Percentiles rank a stretch among this genome's conserved stretches.
Evolutionary conservation across 2,797 vertebrate genomes (phyloP).

Genomic region (Hydrocynus forskahlii): DNA sequence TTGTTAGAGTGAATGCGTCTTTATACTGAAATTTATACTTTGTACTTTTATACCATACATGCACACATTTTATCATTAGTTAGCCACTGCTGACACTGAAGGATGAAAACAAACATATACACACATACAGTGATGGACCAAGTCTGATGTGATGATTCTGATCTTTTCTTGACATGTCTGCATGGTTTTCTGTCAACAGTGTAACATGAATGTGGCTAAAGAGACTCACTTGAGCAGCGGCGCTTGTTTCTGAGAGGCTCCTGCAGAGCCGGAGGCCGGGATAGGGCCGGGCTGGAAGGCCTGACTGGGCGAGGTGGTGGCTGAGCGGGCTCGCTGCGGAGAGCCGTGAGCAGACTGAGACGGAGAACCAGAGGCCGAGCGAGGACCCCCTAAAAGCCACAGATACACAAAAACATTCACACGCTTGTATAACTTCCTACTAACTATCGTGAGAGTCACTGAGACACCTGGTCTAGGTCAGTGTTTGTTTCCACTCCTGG

Average conservation of each 20-base stretch:
- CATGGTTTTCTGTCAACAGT: background rate
- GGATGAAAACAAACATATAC: too few species aligned
- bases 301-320: constrained; percentile 88
- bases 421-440: background rate
- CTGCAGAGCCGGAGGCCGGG: constrained; percentile 75
- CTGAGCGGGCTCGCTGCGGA: constrained; percentile 88
- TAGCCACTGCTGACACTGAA: too few species aligned
- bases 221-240: constrained; percentile 90
- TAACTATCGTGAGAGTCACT: background rate
- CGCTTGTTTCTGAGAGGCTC: constrained; percentile 80
- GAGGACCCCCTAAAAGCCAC: constrained; percentile 80
- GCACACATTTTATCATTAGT: too few species aligned
- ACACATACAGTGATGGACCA: too few species aligned
- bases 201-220: background rate
- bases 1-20: too few species aligned
- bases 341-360: constrained; percentile 91
- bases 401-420: constrained; percentile 7
- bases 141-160: too few species aligned
- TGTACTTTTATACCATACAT: too few species aligned
- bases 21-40: too few species aligned
- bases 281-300: constrained; percentile 84
- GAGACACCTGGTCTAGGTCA: background rate
- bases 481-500: too few species aligned
- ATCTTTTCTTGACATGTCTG: too few species aligned
- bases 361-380: constrained; percentile 85